Evolutionary conservation across 1,140 invertebrate species (phyloP).

Genomic region (Drosophila athabasca): DNA sequence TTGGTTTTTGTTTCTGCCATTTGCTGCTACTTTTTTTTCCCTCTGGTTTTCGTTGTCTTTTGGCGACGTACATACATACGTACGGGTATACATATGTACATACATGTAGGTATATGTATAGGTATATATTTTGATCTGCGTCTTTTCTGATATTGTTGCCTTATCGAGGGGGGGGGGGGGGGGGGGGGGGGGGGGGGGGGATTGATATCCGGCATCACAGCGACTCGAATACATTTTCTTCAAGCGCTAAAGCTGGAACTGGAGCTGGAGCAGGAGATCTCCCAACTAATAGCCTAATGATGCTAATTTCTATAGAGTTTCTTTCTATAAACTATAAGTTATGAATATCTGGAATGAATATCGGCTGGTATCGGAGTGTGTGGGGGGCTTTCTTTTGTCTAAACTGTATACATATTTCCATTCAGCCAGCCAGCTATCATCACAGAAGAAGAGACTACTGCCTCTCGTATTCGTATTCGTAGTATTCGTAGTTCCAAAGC

Average conservation of each 20-base stretch:
- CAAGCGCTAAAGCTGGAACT: neutral
- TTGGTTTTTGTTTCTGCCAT: conserved; percentile 24
- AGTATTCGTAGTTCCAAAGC: conserved; percentile 25
- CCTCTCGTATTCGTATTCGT: too few species aligned
- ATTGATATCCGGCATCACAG: conserved; percentile 35
- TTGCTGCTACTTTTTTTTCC: conserved; percentile 45
- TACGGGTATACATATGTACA: neutral
- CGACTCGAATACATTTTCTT: conserved; percentile 7
- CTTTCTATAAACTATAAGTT: conserved; percentile 3
- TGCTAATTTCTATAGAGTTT: conserved; percentile 57
- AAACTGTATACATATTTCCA: conserved; percentile 23
- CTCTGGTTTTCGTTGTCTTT: conserved; percentile 57
- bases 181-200: neutral
- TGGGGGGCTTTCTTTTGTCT: conserved; percentile 44
- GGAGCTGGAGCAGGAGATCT: too few species aligned
- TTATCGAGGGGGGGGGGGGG: neutral
- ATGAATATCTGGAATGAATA: conserved; percentile 6
- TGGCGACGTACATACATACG: conserved; percentile 18
- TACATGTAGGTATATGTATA: conserved; percentile 13
- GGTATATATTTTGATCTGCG: conserved; percentile 33
- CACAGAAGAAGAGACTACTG: neutral
- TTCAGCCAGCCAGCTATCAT: conserved; percentile 25
- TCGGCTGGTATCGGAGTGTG: too few species aligned
- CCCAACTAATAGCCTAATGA: conserved; percentile 30
- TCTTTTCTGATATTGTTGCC: conserved; percentile 12